Evolutionary conservation across 2,113 vertebrate species (phyloP).

Genomic region (Romanogobio albipinnatus): DNA sequence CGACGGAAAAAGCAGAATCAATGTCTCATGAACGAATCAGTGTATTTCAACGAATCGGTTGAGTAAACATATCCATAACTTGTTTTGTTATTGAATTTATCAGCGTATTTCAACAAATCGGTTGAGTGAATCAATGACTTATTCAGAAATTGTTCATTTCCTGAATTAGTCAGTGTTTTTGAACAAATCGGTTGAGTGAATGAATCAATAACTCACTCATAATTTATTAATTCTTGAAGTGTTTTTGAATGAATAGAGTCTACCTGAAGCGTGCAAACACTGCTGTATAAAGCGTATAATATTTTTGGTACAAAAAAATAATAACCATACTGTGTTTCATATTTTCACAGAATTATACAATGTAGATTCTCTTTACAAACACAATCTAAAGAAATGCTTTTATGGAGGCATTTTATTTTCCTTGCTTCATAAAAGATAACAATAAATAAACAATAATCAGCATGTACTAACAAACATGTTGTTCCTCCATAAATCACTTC

Average conservation of each 20-base stretch:
- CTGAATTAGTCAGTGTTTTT: neutral
- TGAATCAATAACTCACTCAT: neutral
- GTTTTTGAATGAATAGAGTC: neutral
- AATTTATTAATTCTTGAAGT: neutral
- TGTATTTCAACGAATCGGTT: neutral
- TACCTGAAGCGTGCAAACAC: neutral
- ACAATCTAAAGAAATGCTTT: neutral
- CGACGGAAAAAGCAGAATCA: neutral
- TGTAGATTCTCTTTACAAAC: neutral
- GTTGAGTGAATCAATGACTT: neutral
- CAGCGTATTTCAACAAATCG: neutral
- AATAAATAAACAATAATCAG: constrained; percentile 7
- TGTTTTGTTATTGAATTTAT: neutral
- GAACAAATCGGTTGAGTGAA: neutral
- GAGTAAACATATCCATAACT: neutral
- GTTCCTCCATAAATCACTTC: constrained; percentile 43
- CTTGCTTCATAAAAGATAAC: neutral
- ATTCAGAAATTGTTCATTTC: neutral
- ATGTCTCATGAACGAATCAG: neutral
- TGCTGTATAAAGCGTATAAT: neutral
- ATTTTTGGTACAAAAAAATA: neutral
- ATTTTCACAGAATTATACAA: neutral
- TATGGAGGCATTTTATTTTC: neutral
- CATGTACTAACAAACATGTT: constrained; percentile 24
- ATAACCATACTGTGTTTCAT: neutral